phyloP scores from a whole-genome alignment of 1,140 invertebrate genomes.

The Elymnias hypermnestra region DNA sequence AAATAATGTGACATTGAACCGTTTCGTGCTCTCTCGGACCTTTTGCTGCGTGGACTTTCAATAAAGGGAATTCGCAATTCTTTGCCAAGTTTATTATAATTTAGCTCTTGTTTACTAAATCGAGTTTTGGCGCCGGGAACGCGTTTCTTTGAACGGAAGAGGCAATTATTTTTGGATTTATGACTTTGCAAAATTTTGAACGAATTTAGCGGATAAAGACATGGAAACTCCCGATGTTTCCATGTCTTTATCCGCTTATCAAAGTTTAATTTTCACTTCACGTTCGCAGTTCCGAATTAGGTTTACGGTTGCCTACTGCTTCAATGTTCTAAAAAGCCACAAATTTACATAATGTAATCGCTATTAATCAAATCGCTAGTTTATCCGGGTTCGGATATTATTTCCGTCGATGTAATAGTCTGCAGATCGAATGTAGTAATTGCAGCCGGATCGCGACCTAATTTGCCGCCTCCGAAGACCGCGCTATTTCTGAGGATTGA shows the following conservation, averaged over 20 bases:
- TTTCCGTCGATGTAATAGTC: not conserved
- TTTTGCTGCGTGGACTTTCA: too few species aligned
- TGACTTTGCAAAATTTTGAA: not conserved
- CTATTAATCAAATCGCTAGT: too few species aligned
- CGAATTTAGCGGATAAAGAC: not conserved
- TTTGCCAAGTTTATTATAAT: slow-evolving; percentile 1
- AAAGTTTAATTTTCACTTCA: too few species aligned
- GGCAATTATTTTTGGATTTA: slow-evolving; percentile 2
- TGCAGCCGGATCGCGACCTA: slow-evolving; percentile 14
- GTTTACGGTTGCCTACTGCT: too few species aligned
- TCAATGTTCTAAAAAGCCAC: too few species aligned
- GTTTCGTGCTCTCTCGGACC: too few species aligned
- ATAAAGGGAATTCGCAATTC: not conserved
- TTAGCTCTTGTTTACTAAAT: slow-evolving; percentile 1
- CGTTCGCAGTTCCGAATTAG: too few species aligned
- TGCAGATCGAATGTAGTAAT: slow-evolving; percentile 14
- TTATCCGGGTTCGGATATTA: not conserved
- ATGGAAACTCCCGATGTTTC: too few species aligned
- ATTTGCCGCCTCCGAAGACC: slow-evolving; percentile 12
- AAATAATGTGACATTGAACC: too few species aligned
- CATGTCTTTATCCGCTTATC: too few species aligned
- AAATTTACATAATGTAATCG: too few species aligned
- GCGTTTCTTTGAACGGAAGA: not conserved
- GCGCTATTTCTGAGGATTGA: slow-evolving; percentile 18
- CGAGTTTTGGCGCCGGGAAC: not conserved